phyloP scores from a whole-genome alignment of 2,888 invertebrate species.

The Erebia aethiops region DNA sequence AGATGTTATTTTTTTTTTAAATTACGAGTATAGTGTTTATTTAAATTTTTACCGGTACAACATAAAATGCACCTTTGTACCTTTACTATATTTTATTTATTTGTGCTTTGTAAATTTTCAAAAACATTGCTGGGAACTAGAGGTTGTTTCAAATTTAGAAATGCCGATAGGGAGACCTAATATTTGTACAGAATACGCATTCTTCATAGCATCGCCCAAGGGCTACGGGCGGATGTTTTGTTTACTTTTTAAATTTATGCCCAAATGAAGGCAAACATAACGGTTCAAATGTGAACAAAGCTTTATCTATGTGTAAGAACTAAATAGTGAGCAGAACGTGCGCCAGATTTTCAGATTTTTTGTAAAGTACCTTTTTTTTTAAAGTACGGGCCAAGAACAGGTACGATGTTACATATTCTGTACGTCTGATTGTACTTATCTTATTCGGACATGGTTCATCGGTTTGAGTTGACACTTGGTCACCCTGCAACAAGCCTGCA shows the following conservation, averaged over 20 bases:
- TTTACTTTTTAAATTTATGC: conserved; percentile 49
- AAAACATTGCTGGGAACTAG: conserved; percentile 29
- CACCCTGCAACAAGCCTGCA: no score
- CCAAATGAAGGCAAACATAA: conserved; percentile 63
- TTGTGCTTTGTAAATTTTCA: no score
- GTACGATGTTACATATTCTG: neutral
- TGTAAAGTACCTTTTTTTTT: neutral
- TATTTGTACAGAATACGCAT: conserved; percentile 43
- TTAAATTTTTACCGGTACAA: no score
- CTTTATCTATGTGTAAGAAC: conserved; percentile 63
- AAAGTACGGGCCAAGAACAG: neutral
- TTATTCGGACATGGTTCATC: neutral
- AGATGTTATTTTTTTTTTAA: no score
- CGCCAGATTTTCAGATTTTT: conserved; percentile 34
- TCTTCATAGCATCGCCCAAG: conserved; percentile 44
- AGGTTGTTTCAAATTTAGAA: conserved; percentile 39
- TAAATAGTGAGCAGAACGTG: conserved; percentile 72
- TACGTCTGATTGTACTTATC: neutral
- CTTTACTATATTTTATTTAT: no score
- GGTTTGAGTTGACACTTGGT: no score
- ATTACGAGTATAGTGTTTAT: no score
- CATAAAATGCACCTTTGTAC: no score
- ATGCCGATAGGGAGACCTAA: conserved; percentile 38
- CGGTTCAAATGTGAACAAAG: conserved; percentile 57
- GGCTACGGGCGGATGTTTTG: conserved; percentile 51